Conservation (phyloP, 2,888 invertebrate genomes). For the Tipula lateralis region DNA sequence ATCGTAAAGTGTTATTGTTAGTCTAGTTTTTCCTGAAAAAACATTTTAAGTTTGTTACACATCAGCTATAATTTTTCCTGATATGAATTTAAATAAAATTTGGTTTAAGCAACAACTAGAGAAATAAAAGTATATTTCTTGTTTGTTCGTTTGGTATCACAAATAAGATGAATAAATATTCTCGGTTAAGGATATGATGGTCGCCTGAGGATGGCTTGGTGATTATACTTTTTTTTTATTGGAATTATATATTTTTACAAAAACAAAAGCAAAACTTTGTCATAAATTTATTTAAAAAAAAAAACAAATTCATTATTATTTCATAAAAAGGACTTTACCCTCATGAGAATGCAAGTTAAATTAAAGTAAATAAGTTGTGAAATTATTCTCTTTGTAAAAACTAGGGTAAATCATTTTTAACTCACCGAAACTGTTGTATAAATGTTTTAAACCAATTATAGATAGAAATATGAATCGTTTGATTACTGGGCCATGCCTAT, state of each 20-base stretch:
- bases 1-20: neutral
- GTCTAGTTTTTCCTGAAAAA: neutral
- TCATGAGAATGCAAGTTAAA: neutral
- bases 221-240: neutral
- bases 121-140: neutral
- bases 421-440: too few species aligned
- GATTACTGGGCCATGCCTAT: too few species aligned
- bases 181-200: neutral
- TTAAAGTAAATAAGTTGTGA: neutral
- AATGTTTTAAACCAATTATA: too few species aligned
- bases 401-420: neutral
- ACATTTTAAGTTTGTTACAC: neutral
- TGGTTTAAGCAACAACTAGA: neutral
- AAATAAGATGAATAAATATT: neutral
- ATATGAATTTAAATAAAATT: neutral
- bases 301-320: neutral
- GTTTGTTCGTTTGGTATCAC: slow-evolving; percentile 14
- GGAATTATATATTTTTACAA: neutral
- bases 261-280: neutral
- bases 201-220: neutral
- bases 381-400: neutral
- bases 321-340: neutral
- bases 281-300: neutral
- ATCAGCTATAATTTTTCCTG: neutral
- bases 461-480: too few species aligned